Evolutionary conservation across 2,113 vertebrate species (phyloP).

Genomic region (Osmerus eperlanus): DNA sequence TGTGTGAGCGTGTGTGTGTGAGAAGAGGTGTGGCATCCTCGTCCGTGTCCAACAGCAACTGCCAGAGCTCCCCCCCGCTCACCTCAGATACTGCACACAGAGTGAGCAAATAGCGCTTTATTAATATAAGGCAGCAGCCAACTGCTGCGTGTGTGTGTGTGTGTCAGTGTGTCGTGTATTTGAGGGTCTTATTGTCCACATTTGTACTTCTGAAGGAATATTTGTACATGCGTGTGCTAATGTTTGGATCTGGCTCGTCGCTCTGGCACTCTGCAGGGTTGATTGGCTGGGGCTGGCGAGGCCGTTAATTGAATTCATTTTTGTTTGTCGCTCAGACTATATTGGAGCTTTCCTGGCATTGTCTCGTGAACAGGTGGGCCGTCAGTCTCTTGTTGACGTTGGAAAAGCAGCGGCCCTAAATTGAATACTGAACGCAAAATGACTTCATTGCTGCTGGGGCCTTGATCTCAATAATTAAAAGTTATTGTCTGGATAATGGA

Average conservation of each 20-base stretch:
- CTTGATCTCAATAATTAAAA: slow-evolving; percentile 65
- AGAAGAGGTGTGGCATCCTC: slow-evolving; percentile 39
- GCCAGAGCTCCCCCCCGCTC: slow-evolving; percentile 5
- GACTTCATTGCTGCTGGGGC: slow-evolving; percentile 46
- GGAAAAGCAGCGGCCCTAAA: slow-evolving; percentile 39
- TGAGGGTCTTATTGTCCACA: slow-evolving; percentile 7
- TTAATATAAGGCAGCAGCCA: slow-evolving; percentile 40
- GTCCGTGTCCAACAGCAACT: slow-evolving; percentile 44
- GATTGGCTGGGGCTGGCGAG: slow-evolving; percentile 51
- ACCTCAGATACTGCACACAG: slow-evolving; percentile 35
- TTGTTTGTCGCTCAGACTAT: slow-evolving; percentile 58
- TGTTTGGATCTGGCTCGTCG: slow-evolving; percentile 7
- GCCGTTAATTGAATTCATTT: slow-evolving; percentile 63
- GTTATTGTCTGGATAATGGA: slow-evolving; percentile 59
- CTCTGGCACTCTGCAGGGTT: slow-evolving; percentile 31
- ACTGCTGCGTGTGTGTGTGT: neutral
- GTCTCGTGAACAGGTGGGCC: slow-evolving; percentile 61
- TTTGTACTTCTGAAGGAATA: neutral
- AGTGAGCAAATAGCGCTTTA: slow-evolving; percentile 59
- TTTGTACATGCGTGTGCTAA: neutral
- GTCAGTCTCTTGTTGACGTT: slow-evolving; percentile 44
- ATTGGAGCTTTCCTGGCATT: slow-evolving; percentile 58
- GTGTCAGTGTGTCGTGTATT: slow-evolving; percentile 23
- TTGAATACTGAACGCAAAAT: slow-evolving; percentile 54
- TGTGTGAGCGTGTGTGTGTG: slow-evolving; percentile 27